phyloP scores from a whole-genome alignment of 1,140 invertebrate species.

The Drosophila bocki region DNA sequence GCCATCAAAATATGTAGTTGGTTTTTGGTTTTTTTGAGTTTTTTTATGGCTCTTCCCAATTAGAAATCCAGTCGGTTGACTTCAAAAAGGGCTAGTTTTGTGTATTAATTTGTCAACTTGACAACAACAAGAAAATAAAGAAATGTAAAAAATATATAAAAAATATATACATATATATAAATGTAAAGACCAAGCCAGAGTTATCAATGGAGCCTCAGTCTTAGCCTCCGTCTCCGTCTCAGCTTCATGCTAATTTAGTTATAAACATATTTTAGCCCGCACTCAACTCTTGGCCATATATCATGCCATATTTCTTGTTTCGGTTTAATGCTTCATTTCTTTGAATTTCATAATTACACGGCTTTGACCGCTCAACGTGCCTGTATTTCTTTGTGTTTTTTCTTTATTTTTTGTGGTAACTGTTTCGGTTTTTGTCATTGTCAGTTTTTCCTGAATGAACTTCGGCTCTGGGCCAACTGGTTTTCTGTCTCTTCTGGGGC shows the following conservation, averaged over 20 bases:
- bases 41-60: slow-evolving; percentile 63
- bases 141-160: background rate
- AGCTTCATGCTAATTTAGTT: slow-evolving; percentile 61
- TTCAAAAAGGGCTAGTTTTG: slow-evolving; percentile 63
- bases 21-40: slow-evolving; percentile 5
- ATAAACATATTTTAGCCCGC: slow-evolving; percentile 29
- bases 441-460: slow-evolving; percentile 79
- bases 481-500: slow-evolving; percentile 37
- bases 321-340: slow-evolving; percentile 75
- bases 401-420: slow-evolving; percentile 5
- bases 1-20: slow-evolving; percentile 65
- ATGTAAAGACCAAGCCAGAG: background rate
- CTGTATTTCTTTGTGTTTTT: background rate
- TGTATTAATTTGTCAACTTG: slow-evolving; percentile 75
- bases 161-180: background rate
- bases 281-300: slow-evolving; percentile 7
- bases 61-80: slow-evolving; percentile 63
- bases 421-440: slow-evolving; percentile 62
- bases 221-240: background rate
- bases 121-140: background rate
- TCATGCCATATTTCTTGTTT: slow-evolving; percentile 40
- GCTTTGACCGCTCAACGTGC: slow-evolving; percentile 76
- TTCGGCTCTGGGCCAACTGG: slow-evolving; percentile 46
- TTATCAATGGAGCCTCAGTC: slow-evolving; percentile 3
- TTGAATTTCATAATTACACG: slow-evolving; percentile 83